Evolutionary conservation across 2,888 invertebrate species (phyloP), one percentile per base, ranked within the genome.

Genomic region (Drosophila acutilabella): DNA sequence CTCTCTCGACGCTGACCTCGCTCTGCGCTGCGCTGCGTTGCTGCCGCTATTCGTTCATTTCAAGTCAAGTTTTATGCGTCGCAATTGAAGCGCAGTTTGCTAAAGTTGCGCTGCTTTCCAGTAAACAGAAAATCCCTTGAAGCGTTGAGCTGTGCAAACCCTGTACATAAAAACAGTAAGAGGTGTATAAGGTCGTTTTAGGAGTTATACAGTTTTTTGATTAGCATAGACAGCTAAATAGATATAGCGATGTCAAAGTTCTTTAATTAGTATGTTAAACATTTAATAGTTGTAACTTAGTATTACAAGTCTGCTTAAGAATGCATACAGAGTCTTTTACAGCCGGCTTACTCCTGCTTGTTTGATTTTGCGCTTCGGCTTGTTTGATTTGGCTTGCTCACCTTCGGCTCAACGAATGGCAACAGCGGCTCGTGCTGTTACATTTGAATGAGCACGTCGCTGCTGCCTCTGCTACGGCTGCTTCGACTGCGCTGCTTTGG

Each of bases 361-460:
- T 60, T 60, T 11, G 57, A 65, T 74, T 71, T 72, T 82, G 65
- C 66, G 75, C 75, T 78, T 80, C 78, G 79, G 84, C 74, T 86
- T 82, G 80, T 79, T 86, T 83, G 77, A 79, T 79, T 86, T 83
- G 79, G 77, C 86, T 87, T 81, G 74, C 70, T 80, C 80, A 80
- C 80, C 80, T 80, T 80, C 80, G 71, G 75, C 72, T 82, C 69
- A 82, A 80, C 82, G 82, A 76, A 75, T 69, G 70, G 56, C 13
- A 26, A 54, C 67, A 50, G 60, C 64, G 78, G 67, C 82, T 86
- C 78, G 83, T 84, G 84, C 84, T 84, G 85, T 87, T 85, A 82
- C 85, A 88, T 87, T 85, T 85, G 88, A 85, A 84, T 85, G 85
- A 84, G 79, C 88, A 84, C 84, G 74, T 69, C 13, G 58, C 45